These are phyloP conservation scores for Carassius auratus DNA, from an alignment of 2,113 vertebrate genomes.

Conservation along the genomic window DNA sequence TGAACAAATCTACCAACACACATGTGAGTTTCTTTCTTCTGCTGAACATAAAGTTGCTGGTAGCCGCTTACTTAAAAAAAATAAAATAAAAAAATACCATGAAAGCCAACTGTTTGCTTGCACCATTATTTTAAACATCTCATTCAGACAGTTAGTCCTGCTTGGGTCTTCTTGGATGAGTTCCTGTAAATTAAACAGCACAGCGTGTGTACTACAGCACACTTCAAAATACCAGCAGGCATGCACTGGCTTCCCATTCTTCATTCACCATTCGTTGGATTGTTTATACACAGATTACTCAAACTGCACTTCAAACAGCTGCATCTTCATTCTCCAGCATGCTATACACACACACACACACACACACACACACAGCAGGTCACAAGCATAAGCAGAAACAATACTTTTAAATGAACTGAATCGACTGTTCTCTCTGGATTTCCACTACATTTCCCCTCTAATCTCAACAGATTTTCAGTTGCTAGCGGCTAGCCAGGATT, in stretches of 20 bases:
- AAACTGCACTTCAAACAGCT: neutral
- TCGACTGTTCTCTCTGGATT: neutral
- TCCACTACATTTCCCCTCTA: neutral
- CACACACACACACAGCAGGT: neutral
- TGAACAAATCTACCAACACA: too few relatives aligned
- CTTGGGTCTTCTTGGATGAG: neutral
- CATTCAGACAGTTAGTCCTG: neutral
- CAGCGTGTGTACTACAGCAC: neutral
- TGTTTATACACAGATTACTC: neutral
- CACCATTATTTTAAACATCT: neutral
- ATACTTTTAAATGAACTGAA: neutral
- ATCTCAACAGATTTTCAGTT: neutral
- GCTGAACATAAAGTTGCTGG: too few relatives aligned
- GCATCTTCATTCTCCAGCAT: neutral
- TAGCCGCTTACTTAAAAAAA: too few relatives aligned
- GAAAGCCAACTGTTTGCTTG: neutral
- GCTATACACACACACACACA: neutral
- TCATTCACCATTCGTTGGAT: neutral
- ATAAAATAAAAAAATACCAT: too few relatives aligned
- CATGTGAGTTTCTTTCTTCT: too few relatives aligned
- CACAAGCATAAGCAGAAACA: neutral
- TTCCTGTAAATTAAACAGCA: conserved; percentile 1
- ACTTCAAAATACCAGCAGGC: neutral
- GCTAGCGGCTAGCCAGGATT: neutral
- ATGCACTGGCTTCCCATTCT: neutral